Percentiles rank a stretch among this genome's conserved stretches.
phyloP scores from a whole-genome alignment of 1,140 invertebrate species.

The Oppia nitens region DNA sequence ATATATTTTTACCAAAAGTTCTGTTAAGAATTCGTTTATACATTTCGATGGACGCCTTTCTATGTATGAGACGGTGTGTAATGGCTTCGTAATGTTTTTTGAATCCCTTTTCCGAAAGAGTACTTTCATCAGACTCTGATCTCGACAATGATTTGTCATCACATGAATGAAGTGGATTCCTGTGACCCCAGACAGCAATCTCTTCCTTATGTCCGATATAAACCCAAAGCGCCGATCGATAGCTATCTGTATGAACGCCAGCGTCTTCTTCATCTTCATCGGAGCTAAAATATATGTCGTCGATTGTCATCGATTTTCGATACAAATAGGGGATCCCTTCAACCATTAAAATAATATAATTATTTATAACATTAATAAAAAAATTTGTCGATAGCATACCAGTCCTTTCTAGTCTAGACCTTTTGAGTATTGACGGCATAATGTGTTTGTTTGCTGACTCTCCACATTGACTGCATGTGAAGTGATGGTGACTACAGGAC shows the following conservation, averaged over 20 bases:
- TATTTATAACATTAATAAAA: not conserved
- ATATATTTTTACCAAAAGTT: conserved; percentile 61
- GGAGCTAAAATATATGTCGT: conserved; percentile 12
- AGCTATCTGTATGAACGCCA: conserved; percentile 50
- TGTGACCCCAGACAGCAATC: conserved; percentile 40
- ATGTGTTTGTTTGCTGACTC: conserved; percentile 7
- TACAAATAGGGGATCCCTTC: not conserved
- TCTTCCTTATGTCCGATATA: conserved; percentile 55
- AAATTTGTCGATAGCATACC: not conserved
- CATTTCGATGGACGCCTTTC: conserved; percentile 78
- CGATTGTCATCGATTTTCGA: conserved; percentile 11
- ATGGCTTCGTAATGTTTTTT: conserved; percentile 64
- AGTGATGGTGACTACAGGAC: conserved; percentile 8
- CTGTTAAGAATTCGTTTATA: conserved; percentile 64
- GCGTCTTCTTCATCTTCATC: conserved; percentile 19
- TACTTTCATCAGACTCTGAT: conserved; percentile 39
- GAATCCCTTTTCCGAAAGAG: conserved; percentile 69
- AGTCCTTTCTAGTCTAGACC: not conserved
- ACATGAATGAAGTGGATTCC: conserved; percentile 32
- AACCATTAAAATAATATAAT: too few relatives aligned
- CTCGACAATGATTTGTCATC: not conserved
- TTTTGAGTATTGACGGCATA: not conserved
- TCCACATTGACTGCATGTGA: conserved; percentile 14
- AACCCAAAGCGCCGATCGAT: conserved; percentile 50
- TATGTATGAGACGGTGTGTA: conserved; percentile 71